These are phyloP conservation scores for Pemphredon lugubris DNA, from an alignment of 2,888 invertebrate genomes.

Conservation along the genomic window DNA sequence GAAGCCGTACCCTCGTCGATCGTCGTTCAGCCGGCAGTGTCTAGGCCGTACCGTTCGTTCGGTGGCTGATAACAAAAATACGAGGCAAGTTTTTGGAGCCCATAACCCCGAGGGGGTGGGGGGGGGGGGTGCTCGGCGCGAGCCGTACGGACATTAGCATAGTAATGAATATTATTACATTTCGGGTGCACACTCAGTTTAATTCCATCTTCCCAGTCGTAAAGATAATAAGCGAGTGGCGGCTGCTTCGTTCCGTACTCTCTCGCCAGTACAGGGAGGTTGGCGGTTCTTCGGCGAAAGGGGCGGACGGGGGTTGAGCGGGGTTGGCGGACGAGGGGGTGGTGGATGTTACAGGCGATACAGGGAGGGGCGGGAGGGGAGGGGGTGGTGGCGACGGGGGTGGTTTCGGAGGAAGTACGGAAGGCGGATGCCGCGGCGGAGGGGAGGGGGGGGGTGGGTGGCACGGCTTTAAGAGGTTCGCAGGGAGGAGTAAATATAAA, in stretches of 20 bases:
- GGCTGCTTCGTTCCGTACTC: conserved; percentile 69
- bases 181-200: conserved; percentile 80
- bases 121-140: too few relatives aligned
- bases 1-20: conserved; percentile 20
- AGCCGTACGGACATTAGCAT: conserved; percentile 79
- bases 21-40: conserved; percentile 38
- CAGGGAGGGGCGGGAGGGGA: conserved; percentile 51
- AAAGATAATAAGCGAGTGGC: conserved; percentile 81
- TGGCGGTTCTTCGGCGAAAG: conserved; percentile 30
- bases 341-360: conserved; percentile 54
- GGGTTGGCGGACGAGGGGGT: conserved; percentile 23
- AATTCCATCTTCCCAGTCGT: conserved; percentile 81
- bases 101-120: conserved; percentile 73
- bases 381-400: conserved; percentile 44
- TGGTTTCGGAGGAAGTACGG: conserved; percentile 61
- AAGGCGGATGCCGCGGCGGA: conserved; percentile 62
- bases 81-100: conserved; percentile 76
- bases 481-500: conserved; percentile 80
- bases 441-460: too few relatives aligned
- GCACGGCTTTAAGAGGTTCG: conserved; percentile 78
- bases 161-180: conserved; percentile 82
- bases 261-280: conserved; percentile 38
- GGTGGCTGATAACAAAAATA: conserved; percentile 79
- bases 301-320: conserved; percentile 26
- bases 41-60: conserved; percentile 63